Conservation (phyloP, 2,888 invertebrate species). For the Trichopoda pennipes region DNA sequence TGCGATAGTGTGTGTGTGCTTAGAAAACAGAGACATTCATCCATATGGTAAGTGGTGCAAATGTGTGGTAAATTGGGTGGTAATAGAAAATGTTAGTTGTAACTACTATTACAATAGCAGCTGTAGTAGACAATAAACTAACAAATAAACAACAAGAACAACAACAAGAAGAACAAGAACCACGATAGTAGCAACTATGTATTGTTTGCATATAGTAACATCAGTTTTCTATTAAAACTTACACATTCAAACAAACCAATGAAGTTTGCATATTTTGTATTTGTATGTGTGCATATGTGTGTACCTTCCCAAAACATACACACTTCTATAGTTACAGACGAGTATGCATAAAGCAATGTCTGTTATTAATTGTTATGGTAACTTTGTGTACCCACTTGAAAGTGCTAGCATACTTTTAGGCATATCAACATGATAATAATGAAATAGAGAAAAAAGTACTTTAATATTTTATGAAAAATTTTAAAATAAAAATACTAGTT, state of each 20-base stretch:
- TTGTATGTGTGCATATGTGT: background rate
- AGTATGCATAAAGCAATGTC: constrained; percentile 46
- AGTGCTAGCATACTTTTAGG: constrained; percentile 46
- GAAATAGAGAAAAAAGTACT: constrained; percentile 9
- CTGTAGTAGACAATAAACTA: constrained; percentile 48
- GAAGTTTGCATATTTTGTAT: background rate
- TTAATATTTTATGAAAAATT: background rate
- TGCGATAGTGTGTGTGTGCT: constrained; percentile 29
- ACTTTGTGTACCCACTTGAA: constrained; percentile 29
- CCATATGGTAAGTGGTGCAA: constrained; percentile 20
- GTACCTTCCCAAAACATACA: background rate
- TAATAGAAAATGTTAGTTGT: constrained; percentile 58
- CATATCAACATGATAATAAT: constrained; percentile 17
- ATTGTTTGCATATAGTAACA: constrained; percentile 43
- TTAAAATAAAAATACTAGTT: too few relatives aligned
- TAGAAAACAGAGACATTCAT: constrained; percentile 31
- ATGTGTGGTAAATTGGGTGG: constrained; percentile 64
- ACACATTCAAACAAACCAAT: constrained; percentile 34
- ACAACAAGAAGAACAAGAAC: too few relatives aligned
- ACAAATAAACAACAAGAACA: constrained; percentile 51
- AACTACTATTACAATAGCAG: constrained; percentile 41
- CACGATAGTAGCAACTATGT: constrained; percentile 16
- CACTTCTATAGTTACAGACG: too few relatives aligned
- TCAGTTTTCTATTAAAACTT: background rate
- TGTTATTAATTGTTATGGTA: constrained; percentile 67